Conservation (phyloP, 2,797 vertebrate genomes). For the Ataeniobius toweri region DNA sequence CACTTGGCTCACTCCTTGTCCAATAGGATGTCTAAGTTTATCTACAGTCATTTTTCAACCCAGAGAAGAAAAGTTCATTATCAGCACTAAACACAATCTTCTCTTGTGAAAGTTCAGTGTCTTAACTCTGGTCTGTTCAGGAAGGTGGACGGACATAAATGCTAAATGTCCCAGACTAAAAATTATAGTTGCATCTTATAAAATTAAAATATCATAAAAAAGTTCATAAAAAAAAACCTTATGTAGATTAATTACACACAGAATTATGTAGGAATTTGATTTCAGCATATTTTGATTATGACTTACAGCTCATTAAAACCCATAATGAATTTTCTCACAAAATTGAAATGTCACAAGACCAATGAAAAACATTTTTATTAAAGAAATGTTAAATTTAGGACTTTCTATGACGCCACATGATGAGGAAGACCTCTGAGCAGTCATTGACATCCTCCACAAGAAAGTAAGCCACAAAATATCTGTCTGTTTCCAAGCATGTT, state of each 20-base stretch:
- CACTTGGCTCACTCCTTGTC: conserved; percentile 29
- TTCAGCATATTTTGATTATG: background rate
- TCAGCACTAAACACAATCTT: conserved; percentile 17
- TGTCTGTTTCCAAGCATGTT: background rate
- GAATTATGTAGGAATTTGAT: background rate
- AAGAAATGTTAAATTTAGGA: background rate
- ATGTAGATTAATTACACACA: background rate
- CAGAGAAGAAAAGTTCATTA: conserved; percentile 40
- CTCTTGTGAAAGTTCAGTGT: conserved; percentile 27
- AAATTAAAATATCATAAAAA: background rate
- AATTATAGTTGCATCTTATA: background rate
- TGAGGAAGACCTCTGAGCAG: no score
- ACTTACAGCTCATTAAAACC: background rate
- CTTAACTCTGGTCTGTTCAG: conserved; percentile 28
- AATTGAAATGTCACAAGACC: background rate
- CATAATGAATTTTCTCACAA: background rate
- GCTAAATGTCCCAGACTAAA: background rate
- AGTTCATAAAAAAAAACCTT: background rate
- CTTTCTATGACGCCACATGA: no score
- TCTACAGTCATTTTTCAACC: conserved; percentile 17
- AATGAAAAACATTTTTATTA: background rate
- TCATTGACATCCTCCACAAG: background rate
- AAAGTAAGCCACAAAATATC: background rate
- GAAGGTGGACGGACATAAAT: background rate
- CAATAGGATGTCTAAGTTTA: conserved; percentile 43